A percentile compares a stretch with the other conserved stretches of the same genome.
phyloP scores from a whole-genome alignment of 2,797 vertebrate genomes.

The Danio kyathit region DNA sequence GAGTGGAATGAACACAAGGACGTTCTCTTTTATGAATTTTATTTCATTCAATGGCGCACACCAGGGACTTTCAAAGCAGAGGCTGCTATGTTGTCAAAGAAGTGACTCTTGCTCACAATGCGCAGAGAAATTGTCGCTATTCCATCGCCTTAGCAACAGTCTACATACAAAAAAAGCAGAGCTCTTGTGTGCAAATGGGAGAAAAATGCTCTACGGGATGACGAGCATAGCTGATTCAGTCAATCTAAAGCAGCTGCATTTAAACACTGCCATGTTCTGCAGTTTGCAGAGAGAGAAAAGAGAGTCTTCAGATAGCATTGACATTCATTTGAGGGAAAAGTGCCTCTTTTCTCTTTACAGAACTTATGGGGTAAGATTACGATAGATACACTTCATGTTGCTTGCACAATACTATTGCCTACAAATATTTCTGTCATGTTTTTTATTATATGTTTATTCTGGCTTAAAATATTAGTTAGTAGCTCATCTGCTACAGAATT shows the following conservation, averaged over 20 bases:
- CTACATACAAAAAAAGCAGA: slow-evolving; percentile 3
- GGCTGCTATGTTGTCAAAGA: slow-evolving; percentile 16
- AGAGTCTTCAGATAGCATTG: background rate
- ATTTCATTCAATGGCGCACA: background rate
- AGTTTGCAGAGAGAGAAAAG: background rate
- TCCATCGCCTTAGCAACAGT: slow-evolving; percentile 42
- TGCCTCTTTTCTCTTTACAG: too few species aligned
- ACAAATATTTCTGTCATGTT: too few species aligned
- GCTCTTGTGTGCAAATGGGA: slow-evolving; percentile 1
- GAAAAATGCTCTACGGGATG: background rate
- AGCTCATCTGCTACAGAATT: too few species aligned
- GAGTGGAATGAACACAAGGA: slow-evolving; percentile 17
- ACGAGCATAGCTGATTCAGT: background rate
- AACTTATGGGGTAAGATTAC: too few species aligned
- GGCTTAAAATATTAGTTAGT: too few species aligned
- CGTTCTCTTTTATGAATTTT: slow-evolving; percentile 10
- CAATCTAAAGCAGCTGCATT: background rate
- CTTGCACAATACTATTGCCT: too few species aligned
- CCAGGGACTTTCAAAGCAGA: background rate
- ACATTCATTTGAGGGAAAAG: background rate
- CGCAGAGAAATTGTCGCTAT: background rate
- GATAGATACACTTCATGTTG: too few species aligned
- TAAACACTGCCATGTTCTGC: slow-evolving; percentile 21
- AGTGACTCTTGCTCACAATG: slow-evolving; percentile 12
- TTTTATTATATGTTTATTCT: too few species aligned